A percentile compares a stretch with the other conserved stretches of the same genome.
These are phyloP conservation scores for Geotrupes spiniger DNA, from an alignment of 2,888 invertebrate genomes.

Conservation along the genomic window DNA sequence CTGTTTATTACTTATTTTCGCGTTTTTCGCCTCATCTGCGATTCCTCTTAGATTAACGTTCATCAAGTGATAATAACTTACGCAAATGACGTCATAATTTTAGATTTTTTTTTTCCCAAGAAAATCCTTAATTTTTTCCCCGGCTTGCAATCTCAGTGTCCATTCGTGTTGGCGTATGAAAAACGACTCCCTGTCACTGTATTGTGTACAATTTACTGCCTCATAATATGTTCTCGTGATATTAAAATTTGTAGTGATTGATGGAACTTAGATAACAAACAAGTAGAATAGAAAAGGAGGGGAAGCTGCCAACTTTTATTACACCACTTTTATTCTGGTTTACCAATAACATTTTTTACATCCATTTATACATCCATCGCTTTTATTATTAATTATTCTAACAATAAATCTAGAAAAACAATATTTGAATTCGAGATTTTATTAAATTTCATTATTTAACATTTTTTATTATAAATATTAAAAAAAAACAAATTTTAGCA, in stretches of 20 bases:
- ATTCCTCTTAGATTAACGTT: no score
- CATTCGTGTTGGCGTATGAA: conserved; percentile 17
- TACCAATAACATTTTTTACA: conserved; percentile 2
- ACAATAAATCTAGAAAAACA: no score
- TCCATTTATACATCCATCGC: background rate
- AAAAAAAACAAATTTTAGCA: no score
- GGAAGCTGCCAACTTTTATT: conserved; percentile 5
- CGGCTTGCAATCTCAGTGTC: conserved; percentile 2
- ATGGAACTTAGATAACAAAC: conserved; percentile 48
- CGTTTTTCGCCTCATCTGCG: no score
- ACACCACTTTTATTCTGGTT: conserved; percentile 2
- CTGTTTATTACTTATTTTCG: background rate
- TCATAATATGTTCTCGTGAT: conserved; percentile 51
- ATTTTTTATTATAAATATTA: no score
- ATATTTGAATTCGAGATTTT: no score
- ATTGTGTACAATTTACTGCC: conserved; percentile 50
- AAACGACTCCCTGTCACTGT: conserved; percentile 48
- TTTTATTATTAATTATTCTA: no score
- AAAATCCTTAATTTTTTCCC: conserved; percentile 3
- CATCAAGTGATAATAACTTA: no score
- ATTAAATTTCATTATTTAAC: no score
- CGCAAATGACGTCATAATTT: no score
- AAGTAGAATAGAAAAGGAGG: conserved; percentile 22
- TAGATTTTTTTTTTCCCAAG: no score
- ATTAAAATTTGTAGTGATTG: conserved; percentile 53